Percentiles rank a stretch among this genome's conserved stretches.
Conservation (phyloP, 2,113 vertebrate species). For the Chelonoidis abingdonii region DNA sequence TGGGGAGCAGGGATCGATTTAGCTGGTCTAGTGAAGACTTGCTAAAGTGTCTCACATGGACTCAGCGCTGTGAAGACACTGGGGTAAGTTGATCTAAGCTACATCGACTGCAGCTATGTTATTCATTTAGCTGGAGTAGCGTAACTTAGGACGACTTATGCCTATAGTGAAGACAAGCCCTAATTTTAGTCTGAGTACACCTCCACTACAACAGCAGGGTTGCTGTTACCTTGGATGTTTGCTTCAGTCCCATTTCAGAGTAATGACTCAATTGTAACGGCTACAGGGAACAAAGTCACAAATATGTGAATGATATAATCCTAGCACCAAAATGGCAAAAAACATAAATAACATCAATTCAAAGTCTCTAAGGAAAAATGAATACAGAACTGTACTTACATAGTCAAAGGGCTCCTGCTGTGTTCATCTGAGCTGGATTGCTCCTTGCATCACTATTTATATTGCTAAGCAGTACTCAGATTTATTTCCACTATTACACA, state of each 20-base stretch:
- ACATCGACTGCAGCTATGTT: too few species aligned
- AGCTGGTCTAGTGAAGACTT: too few species aligned
- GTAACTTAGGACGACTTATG: too few species aligned
- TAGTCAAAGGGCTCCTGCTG: not conserved
- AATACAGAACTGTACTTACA: slow-evolving; percentile 53
- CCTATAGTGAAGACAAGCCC: too few species aligned
- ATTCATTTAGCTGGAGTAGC: too few species aligned
- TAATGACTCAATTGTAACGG: not conserved
- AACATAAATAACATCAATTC: not conserved
- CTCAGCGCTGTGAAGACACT: too few species aligned
- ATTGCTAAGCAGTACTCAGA: not conserved
- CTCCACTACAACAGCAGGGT: slow-evolving; percentile 4
- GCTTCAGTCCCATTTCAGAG: not conserved
- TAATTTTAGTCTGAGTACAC: slow-evolving; percentile 1
- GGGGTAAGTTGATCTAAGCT: too few species aligned
- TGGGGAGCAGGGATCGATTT: too few species aligned
- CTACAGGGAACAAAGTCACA: not conserved
- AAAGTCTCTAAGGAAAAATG: not conserved
- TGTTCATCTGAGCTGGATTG: not conserved
- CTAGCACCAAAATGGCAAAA: not conserved
- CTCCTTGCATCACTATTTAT: slow-evolving; percentile 20
- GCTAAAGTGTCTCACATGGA: too few species aligned
- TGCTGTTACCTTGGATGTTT: not conserved
- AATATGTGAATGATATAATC: not conserved
- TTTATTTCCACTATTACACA: slow-evolving; percentile 48